Evolutionary conservation across 2,888 invertebrate genomes (phyloP).

Genomic region (Cantharis lateralis): DNA sequence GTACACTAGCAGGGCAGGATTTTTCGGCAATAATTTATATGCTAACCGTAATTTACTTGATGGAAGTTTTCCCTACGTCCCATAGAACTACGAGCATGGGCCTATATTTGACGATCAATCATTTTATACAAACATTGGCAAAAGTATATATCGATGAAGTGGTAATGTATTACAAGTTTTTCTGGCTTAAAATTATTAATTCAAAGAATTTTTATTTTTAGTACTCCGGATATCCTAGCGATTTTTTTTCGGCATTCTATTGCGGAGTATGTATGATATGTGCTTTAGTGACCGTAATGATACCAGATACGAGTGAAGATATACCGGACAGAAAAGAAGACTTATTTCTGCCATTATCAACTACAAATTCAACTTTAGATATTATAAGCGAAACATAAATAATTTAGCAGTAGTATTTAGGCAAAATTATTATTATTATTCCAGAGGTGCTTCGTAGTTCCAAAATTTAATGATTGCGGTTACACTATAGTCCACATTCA

Average conservation of each 20-base stretch:
- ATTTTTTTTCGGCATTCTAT: not conserved
- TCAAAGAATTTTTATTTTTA: not conserved
- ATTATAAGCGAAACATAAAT: not conserved
- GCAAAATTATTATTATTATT: no score
- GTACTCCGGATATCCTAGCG: rapidly evolving
- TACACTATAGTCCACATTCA: no score
- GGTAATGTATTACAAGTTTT: not conserved
- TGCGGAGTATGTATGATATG: not conserved
- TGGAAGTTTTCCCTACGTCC: not conserved
- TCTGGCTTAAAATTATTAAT: not conserved
- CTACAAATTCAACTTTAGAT: not conserved
- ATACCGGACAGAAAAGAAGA: not conserved
- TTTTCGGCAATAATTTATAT: not conserved
- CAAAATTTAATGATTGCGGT: no score
- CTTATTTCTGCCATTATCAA: not conserved
- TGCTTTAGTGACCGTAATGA: not conserved
- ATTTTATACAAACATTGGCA: not conserved
- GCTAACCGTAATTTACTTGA: not conserved
- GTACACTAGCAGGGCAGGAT: not conserved
- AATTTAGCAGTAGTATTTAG: no score
- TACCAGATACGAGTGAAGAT: not conserved
- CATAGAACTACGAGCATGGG: not conserved
- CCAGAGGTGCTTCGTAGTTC: no score
- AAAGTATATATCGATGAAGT: not conserved
- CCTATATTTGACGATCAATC: not conserved